Base-by-base conservation (phyloP, 2,888 invertebrate genomes). In the Bhutanitis thaidina region DNA sequence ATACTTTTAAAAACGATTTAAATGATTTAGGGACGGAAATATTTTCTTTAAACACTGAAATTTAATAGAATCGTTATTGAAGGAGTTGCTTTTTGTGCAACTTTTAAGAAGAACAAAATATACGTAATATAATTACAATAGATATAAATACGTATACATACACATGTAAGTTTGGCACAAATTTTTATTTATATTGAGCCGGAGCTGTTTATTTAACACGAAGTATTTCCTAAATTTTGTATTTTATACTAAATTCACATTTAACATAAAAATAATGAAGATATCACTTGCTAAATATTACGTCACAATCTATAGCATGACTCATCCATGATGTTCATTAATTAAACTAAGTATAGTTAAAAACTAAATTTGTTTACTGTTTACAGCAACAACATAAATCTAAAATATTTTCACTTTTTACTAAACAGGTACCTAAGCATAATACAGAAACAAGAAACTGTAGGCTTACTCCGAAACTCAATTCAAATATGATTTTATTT, bases 11-110 rank as follows among this genome's bases (percentile, higher is more conserved):
- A 41, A 71, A 73, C 71, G 65, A 69, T 72, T 77, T 80, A 88
- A 86, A 84, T 86, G 88, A 88, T 86, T 65, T 84, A 73, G 83
- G 88, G 88, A 88, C 88, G 88, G 88, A 88, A 80, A 84, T 79
- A 82, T 84, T 85, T 44, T 78, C 71, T 74, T 74, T 77, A 73
- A 76, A 65, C 36, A 44, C 10, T 34, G 32, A 43, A n/a, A 16
- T 43, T 20, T 5, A 35, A 32, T 14, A 40, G 13, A 36, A 40
- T 16, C n/a, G n/a, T 34, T 14, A 34, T 38, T 12, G 7, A 27
- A 27, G 3, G 2, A 39, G 32, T 38, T 43, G n/a, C 4, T 27
- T 27, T 8, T 27, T 27, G 5, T 27, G 27, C 8, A 27, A 27
- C 5, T 1, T 27, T 8, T 27, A 7, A 27, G 8, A 27, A 27